A percentile compares a stretch with the other conserved stretches of the same genome.
These are phyloP conservation scores for Peromyscus melanophrys DNA, from an alignment of 2,797 vertebrate species.

Conservation along the genomic window DNA sequence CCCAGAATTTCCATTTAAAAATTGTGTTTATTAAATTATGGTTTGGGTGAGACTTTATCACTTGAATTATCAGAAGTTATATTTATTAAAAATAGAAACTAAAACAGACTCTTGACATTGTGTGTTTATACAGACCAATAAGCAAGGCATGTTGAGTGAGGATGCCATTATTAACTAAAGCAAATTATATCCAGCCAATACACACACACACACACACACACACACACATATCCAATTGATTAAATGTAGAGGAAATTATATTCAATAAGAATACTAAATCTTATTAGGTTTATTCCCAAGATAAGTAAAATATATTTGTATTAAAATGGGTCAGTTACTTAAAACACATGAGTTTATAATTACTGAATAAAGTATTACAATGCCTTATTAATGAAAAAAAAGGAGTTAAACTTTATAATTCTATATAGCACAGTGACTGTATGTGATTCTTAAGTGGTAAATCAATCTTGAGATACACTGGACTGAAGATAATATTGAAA, in stretches of 20 bases:
- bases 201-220: not conserved
- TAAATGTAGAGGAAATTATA: not conserved
- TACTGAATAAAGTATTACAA: not conserved
- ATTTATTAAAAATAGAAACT: not conserved
- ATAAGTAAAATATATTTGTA: not conserved
- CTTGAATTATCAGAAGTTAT: constrained; percentile 22
- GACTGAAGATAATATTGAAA: constrained; percentile 12
- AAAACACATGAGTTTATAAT: constrained; percentile 34
- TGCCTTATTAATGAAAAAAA: constrained; percentile 31
- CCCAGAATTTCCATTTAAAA: not conserved
- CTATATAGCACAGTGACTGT: not conserved
- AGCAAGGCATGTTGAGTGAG: constrained; percentile 1
- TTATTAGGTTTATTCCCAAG: constrained; percentile 38
- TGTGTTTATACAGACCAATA: not conserved
- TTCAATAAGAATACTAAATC: not conserved
- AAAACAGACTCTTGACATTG: not conserved
- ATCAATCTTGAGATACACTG: not conserved
- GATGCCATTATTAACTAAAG: not conserved
- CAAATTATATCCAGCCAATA: not conserved
- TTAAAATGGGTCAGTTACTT: not conserved
- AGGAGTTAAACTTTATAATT: constrained; percentile 19
- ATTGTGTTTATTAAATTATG: constrained; percentile 17
- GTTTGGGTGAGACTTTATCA: constrained; percentile 27
- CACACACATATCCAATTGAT: not conserved
- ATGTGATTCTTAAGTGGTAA: not conserved